Base-by-base conservation (phyloP, 2,888 invertebrate genomes). In the Parapristionchus giblindavisi region DNA sequence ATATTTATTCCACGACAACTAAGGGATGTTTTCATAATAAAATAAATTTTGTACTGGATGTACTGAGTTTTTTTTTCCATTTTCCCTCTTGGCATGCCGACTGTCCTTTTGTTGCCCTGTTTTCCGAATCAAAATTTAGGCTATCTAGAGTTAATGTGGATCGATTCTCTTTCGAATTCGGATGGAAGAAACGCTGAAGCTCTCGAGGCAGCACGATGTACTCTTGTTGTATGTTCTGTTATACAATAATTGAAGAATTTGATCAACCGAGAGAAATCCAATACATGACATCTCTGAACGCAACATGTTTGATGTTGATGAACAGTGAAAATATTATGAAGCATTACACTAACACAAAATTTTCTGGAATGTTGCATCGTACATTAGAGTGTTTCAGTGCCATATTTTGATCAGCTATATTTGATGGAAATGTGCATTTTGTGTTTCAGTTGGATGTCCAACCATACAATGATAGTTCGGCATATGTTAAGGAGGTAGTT, bases 401-500 rank as follows among this genome's bases (percentile, higher is more conserved):
- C n/a, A n/a, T n/a, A n/a, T n/a, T n/a, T n/a, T n/a, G n/a, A n/a
- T n/a, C n/a, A n/a, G n/a, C n/a, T n/a, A n/a, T n/a, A n/a, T n/a
- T n/a, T n/a, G n/a, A n/a, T n/a, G n/a, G n/a, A n/a, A n/a, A n/a
- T n/a, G n/a, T n/a, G n/a, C n/a, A n/a, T n/a, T n/a, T n/a, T 21
- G 17, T 6, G 8, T 60, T 32, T 65, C 34, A 68, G 68, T 24
- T 68, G 2, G 68, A 68, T 36, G 32, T 27, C 8, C 52, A 68
- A 17, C 52, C 68, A 6, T 34, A 34, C 68, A 68, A 52, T 24
- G 43, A 68, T 52, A 52, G 52, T 27, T 5, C 52, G 0, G 21
- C 8, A 0, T 68, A 52, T 24, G n/a, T 68, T 2, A n/a, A 51
- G 34, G 68, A 81, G 54, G 78, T 81, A 5, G 75, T 40, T 27